Percentiles rank a stretch among this genome's conserved stretches.
These are phyloP conservation scores for Ctenopoma multispine DNA, from an alignment of 2,797 vertebrate genomes.

Conservation along the genomic window DNA sequence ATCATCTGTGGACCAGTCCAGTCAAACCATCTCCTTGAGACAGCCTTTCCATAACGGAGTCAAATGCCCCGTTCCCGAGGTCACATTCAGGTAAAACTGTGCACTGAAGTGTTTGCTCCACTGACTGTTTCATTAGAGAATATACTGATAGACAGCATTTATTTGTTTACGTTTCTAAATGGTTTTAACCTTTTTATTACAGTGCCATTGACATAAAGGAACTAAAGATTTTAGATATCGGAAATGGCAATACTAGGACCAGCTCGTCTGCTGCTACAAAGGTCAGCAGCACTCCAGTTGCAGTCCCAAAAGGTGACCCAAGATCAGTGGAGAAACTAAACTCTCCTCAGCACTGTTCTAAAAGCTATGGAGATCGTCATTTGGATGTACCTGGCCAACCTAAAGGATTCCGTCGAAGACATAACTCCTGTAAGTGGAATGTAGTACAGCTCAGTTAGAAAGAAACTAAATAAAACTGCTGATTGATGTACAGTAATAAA, in stretches of 20 bases:
- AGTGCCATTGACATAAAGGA: constrained; percentile 98
- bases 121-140: background rate
- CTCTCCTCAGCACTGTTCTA: constrained; percentile 89
- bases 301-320: constrained; percentile 87
- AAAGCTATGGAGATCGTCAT: constrained; percentile 93
- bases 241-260: constrained; percentile 66
- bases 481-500: background rate
- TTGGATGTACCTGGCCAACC: constrained; percentile 86
- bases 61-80: constrained; percentile 96
- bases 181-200: background rate
- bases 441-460: background rate
- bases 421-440: constrained; percentile 94
- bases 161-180: background rate
- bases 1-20: constrained; percentile 93
- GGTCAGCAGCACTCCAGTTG: constrained; percentile 85
- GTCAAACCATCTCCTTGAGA: constrained; percentile 95
- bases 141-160: fast-evolving
- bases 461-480: too few relatives aligned
- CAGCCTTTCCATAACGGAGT: constrained; percentile 97
- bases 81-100: constrained; percentile 94
- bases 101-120: fast-evolving
- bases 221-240: constrained; percentile 95
- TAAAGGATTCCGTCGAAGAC: constrained; percentile 92
- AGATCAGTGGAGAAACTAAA: constrained; percentile 78
- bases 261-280: constrained; percentile 51